phyloP scores from a whole-genome alignment of 2,888 invertebrate genomes.

The Frankliniella intonsa region DNA sequence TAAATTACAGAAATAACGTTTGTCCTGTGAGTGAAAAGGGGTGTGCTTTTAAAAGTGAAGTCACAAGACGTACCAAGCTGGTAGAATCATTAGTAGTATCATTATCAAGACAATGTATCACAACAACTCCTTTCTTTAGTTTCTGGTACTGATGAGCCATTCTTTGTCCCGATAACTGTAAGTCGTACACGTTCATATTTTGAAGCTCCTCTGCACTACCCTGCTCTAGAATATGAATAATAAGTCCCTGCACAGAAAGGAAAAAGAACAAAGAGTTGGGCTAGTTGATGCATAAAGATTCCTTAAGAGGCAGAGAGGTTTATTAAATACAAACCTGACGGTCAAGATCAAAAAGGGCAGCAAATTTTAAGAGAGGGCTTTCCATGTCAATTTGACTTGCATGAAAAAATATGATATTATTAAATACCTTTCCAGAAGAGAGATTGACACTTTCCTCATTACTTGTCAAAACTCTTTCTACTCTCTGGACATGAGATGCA shows the following conservation, averaged over 20 bases:
- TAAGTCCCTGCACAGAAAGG: constrained; percentile 37
- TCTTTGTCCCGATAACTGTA: constrained; percentile 39
- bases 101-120: constrained; percentile 39
- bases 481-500: constrained; percentile 35
- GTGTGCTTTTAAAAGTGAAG: constrained; percentile 38
- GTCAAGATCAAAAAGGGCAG: constrained; percentile 39
- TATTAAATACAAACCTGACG: constrained; percentile 36
- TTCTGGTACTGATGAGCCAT: constrained; percentile 41
- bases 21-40: constrained; percentile 40
- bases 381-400: constrained; percentile 40
- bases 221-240: constrained; percentile 40
- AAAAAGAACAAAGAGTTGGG: background rate
- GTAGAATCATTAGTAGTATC: constrained; percentile 37
- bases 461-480: constrained; percentile 37
- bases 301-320: background rate
- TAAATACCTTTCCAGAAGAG: constrained; percentile 35
- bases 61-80: constrained; percentile 39
- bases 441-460: background rate
- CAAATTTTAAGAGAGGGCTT: constrained; percentile 39
- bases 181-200: constrained; percentile 40
- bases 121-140: constrained; percentile 40
- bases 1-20: constrained; percentile 40
- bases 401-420: constrained; percentile 40
- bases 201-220: constrained; percentile 39
- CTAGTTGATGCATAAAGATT: constrained; percentile 25